phyloP scores from a whole-genome alignment of 2,888 invertebrate genomes.

The Hybos culiciformis region DNA sequence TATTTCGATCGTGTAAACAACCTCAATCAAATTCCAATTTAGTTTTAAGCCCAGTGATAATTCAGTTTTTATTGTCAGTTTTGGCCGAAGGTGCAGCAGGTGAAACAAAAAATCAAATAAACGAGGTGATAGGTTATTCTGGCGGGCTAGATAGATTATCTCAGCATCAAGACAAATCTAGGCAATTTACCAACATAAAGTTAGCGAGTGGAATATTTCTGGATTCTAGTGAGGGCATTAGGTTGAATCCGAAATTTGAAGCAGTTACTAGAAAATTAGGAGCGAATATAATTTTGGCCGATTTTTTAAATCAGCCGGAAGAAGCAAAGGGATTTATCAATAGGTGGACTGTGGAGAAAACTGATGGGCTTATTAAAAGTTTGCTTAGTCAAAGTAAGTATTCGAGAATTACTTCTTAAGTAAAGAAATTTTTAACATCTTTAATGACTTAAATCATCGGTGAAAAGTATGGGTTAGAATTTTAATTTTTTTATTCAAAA shows the following conservation, averaged over 20 bases:
- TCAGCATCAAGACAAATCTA: background rate
- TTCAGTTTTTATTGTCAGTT: slow-evolving; percentile 15
- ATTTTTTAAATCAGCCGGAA: slow-evolving; percentile 22
- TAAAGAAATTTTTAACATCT: too few relatives aligned
- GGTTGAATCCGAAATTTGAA: slow-evolving; percentile 2
- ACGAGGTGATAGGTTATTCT: background rate
- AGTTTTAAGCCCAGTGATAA: slow-evolving; percentile 15
- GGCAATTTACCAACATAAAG: slow-evolving; percentile 11
- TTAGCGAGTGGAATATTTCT: slow-evolving; percentile 17
- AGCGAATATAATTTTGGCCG: background rate
- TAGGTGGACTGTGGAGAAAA: slow-evolving; percentile 43
- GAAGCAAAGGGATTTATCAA: slow-evolving; percentile 41
- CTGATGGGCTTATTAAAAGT: slow-evolving; percentile 41
- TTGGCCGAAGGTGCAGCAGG: slow-evolving; percentile 13
- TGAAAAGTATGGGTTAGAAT: too few relatives aligned
- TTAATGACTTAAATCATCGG: too few relatives aligned
- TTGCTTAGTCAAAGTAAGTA: slow-evolving; percentile 40
- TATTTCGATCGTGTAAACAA: background rate
- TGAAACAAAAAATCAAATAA: slow-evolving; percentile 14
- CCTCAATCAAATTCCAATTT: slow-evolving; percentile 14
- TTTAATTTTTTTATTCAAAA: too few relatives aligned
- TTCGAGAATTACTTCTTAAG: too few relatives aligned
- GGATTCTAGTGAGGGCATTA: slow-evolving; percentile 11
- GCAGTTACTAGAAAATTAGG: slow-evolving; percentile 1
- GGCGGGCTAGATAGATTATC: background rate